Evolutionary conservation across 2,113 vertebrate species (phyloP), one percentile per base, ranked within the genome.

Genomic region (Cinclus cinclus): DNA sequence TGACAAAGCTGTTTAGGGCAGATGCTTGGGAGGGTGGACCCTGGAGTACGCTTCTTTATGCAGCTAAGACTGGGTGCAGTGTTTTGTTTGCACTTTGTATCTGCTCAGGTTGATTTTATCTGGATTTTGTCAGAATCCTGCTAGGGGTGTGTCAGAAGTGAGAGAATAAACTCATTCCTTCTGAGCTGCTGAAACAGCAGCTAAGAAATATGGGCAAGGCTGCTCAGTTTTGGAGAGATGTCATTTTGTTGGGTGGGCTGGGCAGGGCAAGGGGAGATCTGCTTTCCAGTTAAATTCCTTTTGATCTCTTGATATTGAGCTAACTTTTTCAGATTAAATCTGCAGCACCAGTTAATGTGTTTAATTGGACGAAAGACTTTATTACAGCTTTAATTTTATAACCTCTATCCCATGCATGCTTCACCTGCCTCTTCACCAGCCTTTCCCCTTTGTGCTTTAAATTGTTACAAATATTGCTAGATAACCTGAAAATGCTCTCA

Each of bases 11-110:
- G 11, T 7, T 30, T 58, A 67, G 31, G 47, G 35, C n/a, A 62
- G 39, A 27, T 42, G 8, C 80, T 69, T 83, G 24, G 12, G 22
- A 49, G 28, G 11, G 28, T 46, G 15, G 25, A 44, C 74, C 41
- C 35, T 50, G 21, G 6, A 1, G 0, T 17, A 4, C 4, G 13
- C 8, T 37, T 24, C 28, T 73, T 76, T 14, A 12, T 11, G 53
- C 46, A 67, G 35, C 22, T 58, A 13, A 52, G 41, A 42, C n/a
- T 3, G 30, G 20, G 16, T 69, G 22, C 33, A 49, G 31, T 3
- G 3, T 52, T 89, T 41, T 71, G 13, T 78, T 64, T 76, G 33
- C 6, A 4, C 13, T 67, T 70, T 25, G 22, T 59, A 16, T 46
- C 31, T 71, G 21, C 49, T 63, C 79, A 18, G 15, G 17, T 49